Evolutionary conservation across 2,888 invertebrate genomes (phyloP), one percentile per base, ranked within the genome.

Genomic region (Acronicta alni): DNA sequence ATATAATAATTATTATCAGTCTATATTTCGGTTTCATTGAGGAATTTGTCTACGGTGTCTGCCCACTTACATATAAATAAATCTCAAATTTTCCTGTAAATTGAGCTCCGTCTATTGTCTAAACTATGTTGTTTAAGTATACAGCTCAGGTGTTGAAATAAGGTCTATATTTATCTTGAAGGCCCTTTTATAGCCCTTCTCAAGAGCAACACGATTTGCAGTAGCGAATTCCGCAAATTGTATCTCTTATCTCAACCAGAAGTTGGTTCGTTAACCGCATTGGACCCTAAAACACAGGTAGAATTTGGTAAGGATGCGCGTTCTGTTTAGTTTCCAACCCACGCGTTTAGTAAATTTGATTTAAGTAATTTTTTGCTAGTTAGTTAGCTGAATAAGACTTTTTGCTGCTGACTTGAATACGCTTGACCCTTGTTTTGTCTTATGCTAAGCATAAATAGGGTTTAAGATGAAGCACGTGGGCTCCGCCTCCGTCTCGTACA

Each of bases 211-310:
- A 46, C 64, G 52, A 64, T 62, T 52, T 62, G 53, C 35, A 65
- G 47, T 62, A 30, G 52, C 16, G 53, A 43, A 68, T 47, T 43
- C 46, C 47, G 39, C 69, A 69, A 65, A 63, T 69, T 69, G 64
- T 32, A 30, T n/a, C 63, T 44, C 69, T 65, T 65, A 65, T 65
- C 69, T 62, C 20, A 9, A 37, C 20, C 14, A 47, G 46, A 53
- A 65, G 69, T 47, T 53, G 53, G 47, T 64, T 64, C 43, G 53
- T 68, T 62, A 60, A 43, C 43, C 39, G 63, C 35, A 16, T 35
- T 38, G 61, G 23, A 42, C 32, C 26, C 12, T n/a, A n/a, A 62
- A 43, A 17, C 62, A 62, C 46, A 47, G 46, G 54, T 62, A 39
- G 6, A 20, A 47, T 61, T 64, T 52, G 23, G 20, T 38, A 38